Evolutionary conservation across 1,140 invertebrate species (phyloP).

Genomic region (Mercenaria mercenaria): DNA sequence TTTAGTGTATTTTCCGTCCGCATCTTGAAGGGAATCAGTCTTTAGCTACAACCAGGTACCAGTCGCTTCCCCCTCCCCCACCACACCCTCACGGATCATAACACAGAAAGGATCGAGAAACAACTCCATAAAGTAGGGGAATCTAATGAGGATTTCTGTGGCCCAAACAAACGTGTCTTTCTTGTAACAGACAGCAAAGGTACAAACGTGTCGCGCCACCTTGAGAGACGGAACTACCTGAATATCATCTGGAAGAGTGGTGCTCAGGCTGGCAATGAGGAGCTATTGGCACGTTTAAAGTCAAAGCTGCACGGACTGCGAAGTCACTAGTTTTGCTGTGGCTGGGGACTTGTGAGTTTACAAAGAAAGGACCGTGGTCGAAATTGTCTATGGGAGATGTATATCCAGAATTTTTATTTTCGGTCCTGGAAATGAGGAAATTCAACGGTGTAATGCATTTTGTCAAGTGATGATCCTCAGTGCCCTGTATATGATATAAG

Average conservation of each 20-base stretch:
- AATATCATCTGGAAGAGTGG: conserved; percentile 2
- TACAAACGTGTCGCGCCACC: background rate
- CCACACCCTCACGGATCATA: background rate
- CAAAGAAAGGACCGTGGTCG: background rate
- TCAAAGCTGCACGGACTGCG: background rate
- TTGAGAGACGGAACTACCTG: background rate
- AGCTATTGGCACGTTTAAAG: background rate
- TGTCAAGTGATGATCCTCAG: too few relatives aligned
- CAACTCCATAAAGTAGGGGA: background rate
- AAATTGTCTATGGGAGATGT: background rate
- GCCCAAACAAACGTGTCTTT: background rate
- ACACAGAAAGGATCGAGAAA: background rate
- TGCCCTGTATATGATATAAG: background rate
- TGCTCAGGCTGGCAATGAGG: background rate
- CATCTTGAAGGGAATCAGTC: too few relatives aligned
- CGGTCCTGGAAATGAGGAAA: background rate
- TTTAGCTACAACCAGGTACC: too few relatives aligned
- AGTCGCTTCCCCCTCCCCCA: too few relatives aligned
- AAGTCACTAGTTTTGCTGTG: background rate
- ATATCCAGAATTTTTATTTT: background rate
- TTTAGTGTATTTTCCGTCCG: too few relatives aligned
- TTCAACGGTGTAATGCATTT: background rate
- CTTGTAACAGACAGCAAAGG: background rate
- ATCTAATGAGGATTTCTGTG: background rate
- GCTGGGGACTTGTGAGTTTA: background rate